Evolutionary conservation across 2,113 vertebrate genomes (phyloP).

Genomic region (Ammodytes marinus): DNA sequence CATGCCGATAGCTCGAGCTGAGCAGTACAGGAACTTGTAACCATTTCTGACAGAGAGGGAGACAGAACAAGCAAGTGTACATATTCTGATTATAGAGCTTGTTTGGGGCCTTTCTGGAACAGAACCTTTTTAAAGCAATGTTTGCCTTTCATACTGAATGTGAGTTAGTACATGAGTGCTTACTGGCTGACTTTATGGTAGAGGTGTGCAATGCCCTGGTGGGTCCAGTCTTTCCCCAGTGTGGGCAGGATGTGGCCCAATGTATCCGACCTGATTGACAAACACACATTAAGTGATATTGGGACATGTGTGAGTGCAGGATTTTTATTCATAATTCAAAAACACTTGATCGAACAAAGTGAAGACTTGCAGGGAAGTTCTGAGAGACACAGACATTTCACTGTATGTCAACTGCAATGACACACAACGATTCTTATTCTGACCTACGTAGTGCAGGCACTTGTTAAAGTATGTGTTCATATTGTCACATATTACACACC

Average conservation of each 20-base stretch:
- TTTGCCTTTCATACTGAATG: neutral
- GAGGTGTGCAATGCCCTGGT: slow-evolving; percentile 95
- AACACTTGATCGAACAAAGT: too few species aligned
- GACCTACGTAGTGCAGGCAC: neutral
- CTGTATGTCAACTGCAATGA: neutral
- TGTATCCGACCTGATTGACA: slow-evolving; percentile 91
- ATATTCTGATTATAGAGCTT: neutral
- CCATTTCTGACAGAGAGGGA: slow-evolving; percentile 87
- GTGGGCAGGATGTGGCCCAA: slow-evolving; percentile 97
- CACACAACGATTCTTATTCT: neutral
- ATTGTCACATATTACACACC: slow-evolving; percentile 77
- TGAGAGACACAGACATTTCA: neutral
- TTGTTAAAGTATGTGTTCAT: neutral
- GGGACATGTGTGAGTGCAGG: neutral
- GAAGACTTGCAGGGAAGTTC: too few species aligned
- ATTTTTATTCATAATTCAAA: too few species aligned
- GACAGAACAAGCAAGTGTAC: neutral
- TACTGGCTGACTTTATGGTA: slow-evolving; percentile 99
- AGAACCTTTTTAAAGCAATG: neutral
- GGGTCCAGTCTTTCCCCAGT: slow-evolving; percentile 98
- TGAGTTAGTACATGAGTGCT: slow-evolving; percentile 66
- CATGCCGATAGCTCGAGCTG: slow-evolving; percentile 97
- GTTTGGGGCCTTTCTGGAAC: neutral
- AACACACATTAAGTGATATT: neutral
- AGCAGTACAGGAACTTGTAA: slow-evolving; percentile 98